Conservation (phyloP, 2,113 vertebrate genomes). For the Casuarius casuarius region DNA sequence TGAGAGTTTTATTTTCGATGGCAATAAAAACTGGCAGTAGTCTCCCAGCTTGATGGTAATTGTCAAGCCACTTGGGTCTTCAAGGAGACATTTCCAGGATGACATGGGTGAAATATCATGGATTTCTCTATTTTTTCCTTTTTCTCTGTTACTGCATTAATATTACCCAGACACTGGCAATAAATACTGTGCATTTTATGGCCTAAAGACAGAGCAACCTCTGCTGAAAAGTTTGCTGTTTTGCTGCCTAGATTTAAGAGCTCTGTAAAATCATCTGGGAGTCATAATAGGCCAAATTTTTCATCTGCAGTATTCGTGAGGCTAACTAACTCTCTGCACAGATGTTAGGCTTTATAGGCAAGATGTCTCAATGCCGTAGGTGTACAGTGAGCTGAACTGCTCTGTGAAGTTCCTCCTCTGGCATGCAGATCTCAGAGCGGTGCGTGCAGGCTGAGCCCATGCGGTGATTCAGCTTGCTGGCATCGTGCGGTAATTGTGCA, state of each 20-base stretch:
- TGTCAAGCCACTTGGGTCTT: background rate
- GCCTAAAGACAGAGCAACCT: background rate
- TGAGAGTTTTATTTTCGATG: background rate
- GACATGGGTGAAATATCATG: background rate
- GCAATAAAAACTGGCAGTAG: background rate
- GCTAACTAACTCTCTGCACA: background rate
- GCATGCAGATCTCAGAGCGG: background rate
- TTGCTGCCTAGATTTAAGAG: slow-evolving; percentile 2
- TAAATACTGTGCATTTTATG: slow-evolving; percentile 12
- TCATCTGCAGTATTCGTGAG: background rate
- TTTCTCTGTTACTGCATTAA: background rate
- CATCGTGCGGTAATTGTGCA: background rate
- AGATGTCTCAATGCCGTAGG: background rate
- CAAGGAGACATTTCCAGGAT: background rate
- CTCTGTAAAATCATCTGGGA: slow-evolving; percentile 23
- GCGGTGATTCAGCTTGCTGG: background rate
- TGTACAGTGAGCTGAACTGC: background rate
- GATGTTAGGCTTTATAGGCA: background rate
- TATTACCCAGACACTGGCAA: background rate
- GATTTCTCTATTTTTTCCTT: background rate
- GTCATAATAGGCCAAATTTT: background rate
- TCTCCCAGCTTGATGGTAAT: background rate
- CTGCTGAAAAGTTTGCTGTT: background rate
- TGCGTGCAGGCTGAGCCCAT: background rate
- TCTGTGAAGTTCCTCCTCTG: background rate